Base-by-base conservation (phyloP, 2,888 invertebrate genomes). In the Monoplex corrugatus region DNA sequence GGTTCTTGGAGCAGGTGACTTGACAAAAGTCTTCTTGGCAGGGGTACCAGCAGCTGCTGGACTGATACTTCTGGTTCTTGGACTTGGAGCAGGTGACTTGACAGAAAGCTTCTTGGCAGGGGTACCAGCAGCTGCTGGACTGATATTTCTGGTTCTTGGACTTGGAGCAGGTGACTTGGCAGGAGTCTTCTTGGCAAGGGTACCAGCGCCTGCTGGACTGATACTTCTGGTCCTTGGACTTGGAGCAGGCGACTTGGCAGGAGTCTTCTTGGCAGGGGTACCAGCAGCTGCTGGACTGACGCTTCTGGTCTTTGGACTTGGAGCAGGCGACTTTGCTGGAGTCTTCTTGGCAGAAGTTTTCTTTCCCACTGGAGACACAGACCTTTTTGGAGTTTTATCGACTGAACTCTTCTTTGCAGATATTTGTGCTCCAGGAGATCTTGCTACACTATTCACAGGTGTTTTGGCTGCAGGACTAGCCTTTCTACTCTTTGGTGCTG, bases 161-260 rank as follows among this genome's bases (percentile, higher is more conserved):
- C 80, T 40, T 44, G 23, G 8, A 44, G 40, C 88, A 38, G 91
- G 90, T 63, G 90, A 63, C 75, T 72, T 89, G 35, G 82, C 82
- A 28, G 85, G 38, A 57, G 63, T 85, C 10, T 45, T 40, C 28
- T n/a, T 89, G 19, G 84, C 38, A 13, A 83, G 32, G 19, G n/a
- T n/a, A n/a, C n/a, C n/a, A n/a, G n/a, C n/a, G n/a, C 28, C 72
- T 1, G 50, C 83, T 84, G 80, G 44, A n/a, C 32, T 80, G 3
- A 43, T 28, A 3, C 43, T 83, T 45, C 13, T 75, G 3, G 2
- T 5, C 0, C 44, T 50, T 45, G 45, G 43, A 16, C 38, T 38
- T 38, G 35, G 3, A 35, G 38, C 78, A 43, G 78, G 78, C 0
- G 38, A 38, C 16, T 78, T 78, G 23, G 45, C 57, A 23, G 85